Conservation (phyloP, 2,113 vertebrate species). For the Caranx melampygus region DNA sequence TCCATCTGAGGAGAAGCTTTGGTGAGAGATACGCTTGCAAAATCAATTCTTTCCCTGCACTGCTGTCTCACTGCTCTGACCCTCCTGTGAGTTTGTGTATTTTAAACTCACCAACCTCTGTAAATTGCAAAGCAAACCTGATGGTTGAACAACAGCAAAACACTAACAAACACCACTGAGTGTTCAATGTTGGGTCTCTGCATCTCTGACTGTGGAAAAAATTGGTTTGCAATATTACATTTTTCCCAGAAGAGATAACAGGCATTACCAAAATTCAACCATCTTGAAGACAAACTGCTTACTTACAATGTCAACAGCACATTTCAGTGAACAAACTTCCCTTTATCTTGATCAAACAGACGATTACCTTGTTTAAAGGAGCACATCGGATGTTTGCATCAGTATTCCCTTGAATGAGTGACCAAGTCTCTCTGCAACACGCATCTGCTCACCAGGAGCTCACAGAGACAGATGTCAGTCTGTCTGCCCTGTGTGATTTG, state of each 20-base stretch:
- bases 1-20: conserved; percentile 26
- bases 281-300: conserved; percentile 13
- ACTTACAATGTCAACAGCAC: conserved; percentile 33
- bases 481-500: conserved; percentile 50
- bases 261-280: neutral
- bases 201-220: conserved; percentile 6
- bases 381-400: conserved; percentile 29
- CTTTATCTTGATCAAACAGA: conserved; percentile 20
- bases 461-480: conserved; percentile 48
- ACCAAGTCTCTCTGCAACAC: conserved; percentile 10
- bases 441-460: conserved; percentile 57
- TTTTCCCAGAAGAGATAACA: conserved; percentile 15
- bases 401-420: conserved; percentile 49
- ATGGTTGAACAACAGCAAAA: neutral
- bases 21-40: conserved; percentile 21
- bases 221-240: neutral
- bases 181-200: neutral
- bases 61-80: neutral
- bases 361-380: conserved; percentile 56
- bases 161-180: neutral
- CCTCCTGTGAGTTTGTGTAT: neutral
- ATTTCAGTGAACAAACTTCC: conserved; percentile 34
- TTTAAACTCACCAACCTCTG: conserved; percentile 6
- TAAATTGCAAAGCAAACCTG: neutral
- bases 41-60: conserved; percentile 19